Evolutionary conservation across 2,888 invertebrate genomes (phyloP).

Genomic region (Criorhina ranunculi): DNA sequence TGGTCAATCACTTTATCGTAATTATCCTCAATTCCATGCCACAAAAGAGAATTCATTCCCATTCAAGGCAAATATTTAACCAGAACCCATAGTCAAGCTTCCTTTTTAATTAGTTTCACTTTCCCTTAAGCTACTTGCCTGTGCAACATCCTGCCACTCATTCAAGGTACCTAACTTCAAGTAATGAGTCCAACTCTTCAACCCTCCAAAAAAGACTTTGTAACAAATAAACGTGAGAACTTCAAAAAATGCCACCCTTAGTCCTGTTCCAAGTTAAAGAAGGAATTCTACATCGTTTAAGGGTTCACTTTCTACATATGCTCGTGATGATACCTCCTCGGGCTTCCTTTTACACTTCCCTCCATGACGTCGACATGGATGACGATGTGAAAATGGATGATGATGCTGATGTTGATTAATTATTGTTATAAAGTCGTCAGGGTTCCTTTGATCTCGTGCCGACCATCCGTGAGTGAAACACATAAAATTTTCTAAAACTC

Average conservation of each 20-base stretch:
- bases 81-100: slow-evolving; percentile 1
- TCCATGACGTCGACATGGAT: background rate
- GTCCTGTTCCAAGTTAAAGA: slow-evolving; percentile 5
- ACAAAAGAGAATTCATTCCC: too few relatives aligned
- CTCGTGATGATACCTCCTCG: slow-evolving; percentile 23
- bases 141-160: slow-evolving; percentile 17
- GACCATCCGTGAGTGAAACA: slow-evolving; percentile 50
- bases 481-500: slow-evolving; percentile 59
- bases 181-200: slow-evolving; percentile 23
- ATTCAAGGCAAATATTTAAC: background rate
- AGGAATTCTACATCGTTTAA: slow-evolving; percentile 58
- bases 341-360: slow-evolving; percentile 43
- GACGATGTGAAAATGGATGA: slow-evolving; percentile 26
- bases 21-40: too few relatives aligned
- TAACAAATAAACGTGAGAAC: slow-evolving; percentile 66
- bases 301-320: slow-evolving; percentile 34
- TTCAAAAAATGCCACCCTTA: slow-evolving; percentile 29
- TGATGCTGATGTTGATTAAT: slow-evolving; percentile 69
- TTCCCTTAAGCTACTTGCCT: slow-evolving; percentile 12
- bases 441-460: slow-evolving; percentile 55
- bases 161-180: background rate
- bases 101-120: slow-evolving; percentile 44
- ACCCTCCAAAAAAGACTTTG: slow-evolving; percentile 9
- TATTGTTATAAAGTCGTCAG: slow-evolving; percentile 66
- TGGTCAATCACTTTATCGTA: too few relatives aligned